Evolutionary conservation across 2,888 invertebrate species (phyloP).

Genomic region (Orchesellides sinensis): DNA sequence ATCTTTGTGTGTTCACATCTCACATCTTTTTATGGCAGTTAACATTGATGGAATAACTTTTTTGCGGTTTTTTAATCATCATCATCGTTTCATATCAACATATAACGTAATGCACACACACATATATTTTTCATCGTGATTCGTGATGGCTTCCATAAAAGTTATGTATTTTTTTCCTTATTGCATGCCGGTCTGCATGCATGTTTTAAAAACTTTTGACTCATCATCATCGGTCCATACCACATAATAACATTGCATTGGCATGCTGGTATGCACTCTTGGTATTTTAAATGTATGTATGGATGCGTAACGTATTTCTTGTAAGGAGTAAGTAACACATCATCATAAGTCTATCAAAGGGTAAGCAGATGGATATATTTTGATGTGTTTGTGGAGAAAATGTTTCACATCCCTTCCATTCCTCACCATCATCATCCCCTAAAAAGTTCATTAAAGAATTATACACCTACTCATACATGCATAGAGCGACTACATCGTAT

Average conservation of each 20-base stretch:
- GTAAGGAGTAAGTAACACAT: background rate
- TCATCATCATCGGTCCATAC: too few relatives aligned
- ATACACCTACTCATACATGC: too few relatives aligned
- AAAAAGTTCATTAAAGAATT: constrained; percentile 24
- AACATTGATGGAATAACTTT: background rate
- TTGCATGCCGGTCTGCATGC: too few relatives aligned
- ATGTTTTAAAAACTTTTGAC: too few relatives aligned
- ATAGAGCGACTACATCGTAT: background rate
- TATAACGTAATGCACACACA: background rate
- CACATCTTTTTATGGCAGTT: too few relatives aligned
- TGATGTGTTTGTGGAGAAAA: background rate
- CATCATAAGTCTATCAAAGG: constrained; percentile 13
- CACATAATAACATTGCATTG: background rate
- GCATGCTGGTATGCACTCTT: background rate
- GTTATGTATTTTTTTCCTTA: too few relatives aligned
- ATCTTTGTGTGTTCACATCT: background rate
- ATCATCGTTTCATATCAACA: background rate
- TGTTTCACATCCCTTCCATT: background rate
- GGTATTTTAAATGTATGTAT: background rate
- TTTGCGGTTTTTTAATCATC: constrained; percentile 43
- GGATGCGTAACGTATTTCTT: background rate
- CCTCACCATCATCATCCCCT: too few relatives aligned
- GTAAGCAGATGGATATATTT: background rate
- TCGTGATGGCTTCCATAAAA: constrained; percentile 62
- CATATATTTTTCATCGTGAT: constrained; percentile 47